phyloP scores from a whole-genome alignment of 2,888 invertebrate genomes.

The Pseudeuparius sepicola region DNA sequence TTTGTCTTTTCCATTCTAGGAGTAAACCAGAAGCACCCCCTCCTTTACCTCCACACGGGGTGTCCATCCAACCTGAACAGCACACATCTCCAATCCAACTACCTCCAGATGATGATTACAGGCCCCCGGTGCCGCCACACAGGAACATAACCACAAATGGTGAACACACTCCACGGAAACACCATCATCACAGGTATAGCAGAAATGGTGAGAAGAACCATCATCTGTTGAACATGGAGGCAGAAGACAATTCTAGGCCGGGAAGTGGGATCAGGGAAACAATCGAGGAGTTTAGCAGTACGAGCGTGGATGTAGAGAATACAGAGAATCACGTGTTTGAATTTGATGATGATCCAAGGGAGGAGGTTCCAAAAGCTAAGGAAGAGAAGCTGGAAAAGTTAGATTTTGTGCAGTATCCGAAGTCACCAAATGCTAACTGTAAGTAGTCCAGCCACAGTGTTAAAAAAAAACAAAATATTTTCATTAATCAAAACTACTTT shows the following conservation, averaged over 20 bases:
- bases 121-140: slow-evolving; percentile 83
- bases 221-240: slow-evolving; percentile 10
- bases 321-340: slow-evolving; percentile 37
- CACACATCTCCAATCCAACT: slow-evolving; percentile 2
- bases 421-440: slow-evolving; percentile 31
- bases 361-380: slow-evolving; percentile 15
- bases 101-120: slow-evolving; percentile 52
- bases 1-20: too few species aligned
- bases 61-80: slow-evolving; percentile 28
- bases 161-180: slow-evolving; percentile 32
- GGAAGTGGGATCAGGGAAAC: slow-evolving; percentile 12
- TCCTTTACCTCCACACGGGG: slow-evolving; percentile 45
- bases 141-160: slow-evolving; percentile 49
- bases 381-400: slow-evolving; percentile 40
- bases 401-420: slow-evolving; percentile 50
- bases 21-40: slow-evolving; percentile 35
- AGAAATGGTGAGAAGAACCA: slow-evolving; percentile 28
- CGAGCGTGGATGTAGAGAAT: slow-evolving; percentile 13
- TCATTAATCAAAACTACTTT: too few species aligned
- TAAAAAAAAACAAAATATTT: too few species aligned
- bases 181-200: slow-evolving; percentile 39
- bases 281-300: slow-evolving; percentile 11
- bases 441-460: slow-evolving; percentile 17
- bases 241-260: slow-evolving; percentile 5
- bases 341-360: slow-evolving; percentile 45